Conservation (phyloP, 2,888 invertebrate genomes). For the Pyrochroa serraticornis region DNA sequence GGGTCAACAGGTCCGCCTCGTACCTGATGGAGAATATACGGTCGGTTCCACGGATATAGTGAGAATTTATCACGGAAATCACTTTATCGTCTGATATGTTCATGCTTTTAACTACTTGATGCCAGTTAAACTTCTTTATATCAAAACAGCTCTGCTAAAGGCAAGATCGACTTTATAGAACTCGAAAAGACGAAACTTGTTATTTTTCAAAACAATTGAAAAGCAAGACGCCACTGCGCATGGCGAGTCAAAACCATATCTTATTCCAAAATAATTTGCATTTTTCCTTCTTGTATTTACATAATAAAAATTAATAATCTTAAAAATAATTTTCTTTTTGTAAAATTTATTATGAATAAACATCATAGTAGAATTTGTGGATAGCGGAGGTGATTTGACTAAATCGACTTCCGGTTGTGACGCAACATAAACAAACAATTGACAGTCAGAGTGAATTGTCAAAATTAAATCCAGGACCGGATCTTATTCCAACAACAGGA, state of each 20-base stretch:
- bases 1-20: constrained; percentile 47
- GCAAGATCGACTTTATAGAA: neutral
- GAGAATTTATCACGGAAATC: constrained; percentile 40
- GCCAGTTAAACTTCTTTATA: constrained; percentile 35
- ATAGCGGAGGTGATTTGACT: too few relatives aligned
- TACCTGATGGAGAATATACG: constrained; percentile 42
- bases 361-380: too few relatives aligned
- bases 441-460: constrained; percentile 11
- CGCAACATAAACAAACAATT: too few relatives aligned
- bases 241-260: too few relatives aligned
- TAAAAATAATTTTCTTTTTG: too few relatives aligned
- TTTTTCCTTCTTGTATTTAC: too few relatives aligned
- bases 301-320: too few relatives aligned
- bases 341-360: too few relatives aligned
- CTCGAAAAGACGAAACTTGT: neutral
- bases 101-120: constrained; percentile 52
- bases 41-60: constrained; percentile 18
- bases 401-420: too few relatives aligned
- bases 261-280: too few relatives aligned
- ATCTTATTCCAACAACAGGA: neutral
- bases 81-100: constrained; percentile 46
- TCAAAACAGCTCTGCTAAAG: constrained; percentile 50
- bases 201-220: neutral
- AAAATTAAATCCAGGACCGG: constrained; percentile 6
- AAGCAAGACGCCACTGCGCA: too few relatives aligned